Evolutionary conservation across 2,888 invertebrate genomes (phyloP).

Genomic region (Thymelicus lineola): DNA sequence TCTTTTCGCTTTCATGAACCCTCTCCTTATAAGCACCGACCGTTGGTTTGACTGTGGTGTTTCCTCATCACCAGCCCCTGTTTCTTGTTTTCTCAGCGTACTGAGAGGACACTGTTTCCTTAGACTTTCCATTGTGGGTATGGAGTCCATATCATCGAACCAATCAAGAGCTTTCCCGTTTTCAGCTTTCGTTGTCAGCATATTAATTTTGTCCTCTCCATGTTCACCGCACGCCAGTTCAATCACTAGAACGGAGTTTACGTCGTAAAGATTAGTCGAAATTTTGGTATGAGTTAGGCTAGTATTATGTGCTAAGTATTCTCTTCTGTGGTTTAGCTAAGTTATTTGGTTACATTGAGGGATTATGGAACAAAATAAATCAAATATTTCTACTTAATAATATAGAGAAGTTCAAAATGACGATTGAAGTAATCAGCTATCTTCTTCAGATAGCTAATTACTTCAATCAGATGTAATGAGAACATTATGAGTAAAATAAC

Average conservation of each 20-base stretch:
- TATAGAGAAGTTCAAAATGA: too few species aligned
- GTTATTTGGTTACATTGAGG: too few species aligned
- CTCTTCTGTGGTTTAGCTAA: too few species aligned
- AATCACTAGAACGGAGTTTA: slow-evolving; percentile 87
- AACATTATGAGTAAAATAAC: too few species aligned
- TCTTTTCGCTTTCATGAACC: slow-evolving; percentile 89
- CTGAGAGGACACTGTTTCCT: slow-evolving; percentile 84
- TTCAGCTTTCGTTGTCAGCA: slow-evolving; percentile 87
- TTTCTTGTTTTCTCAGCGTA: slow-evolving; percentile 68
- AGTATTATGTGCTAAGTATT: too few species aligned
- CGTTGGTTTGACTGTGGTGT: slow-evolving; percentile 90
- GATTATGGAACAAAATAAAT: too few species aligned
- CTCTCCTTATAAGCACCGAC: slow-evolving; percentile 88
- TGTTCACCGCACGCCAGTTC: slow-evolving; percentile 97
- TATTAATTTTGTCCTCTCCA: slow-evolving; percentile 90
- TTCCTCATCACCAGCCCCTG: slow-evolving; percentile 84
- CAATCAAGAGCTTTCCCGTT: slow-evolving; percentile 89
- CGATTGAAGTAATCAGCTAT: too few species aligned
- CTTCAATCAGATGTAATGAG: too few species aligned
- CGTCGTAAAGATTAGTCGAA: not conserved
- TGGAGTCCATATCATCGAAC: slow-evolving; percentile 86
- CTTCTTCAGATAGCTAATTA: too few species aligned
- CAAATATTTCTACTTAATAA: too few species aligned
- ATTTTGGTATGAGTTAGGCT: too few species aligned
- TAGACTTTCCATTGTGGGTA: slow-evolving; percentile 85